phyloP scores from a whole-genome alignment of 2,888 invertebrate genomes.

The Gymnoscelis rufifasciata region DNA sequence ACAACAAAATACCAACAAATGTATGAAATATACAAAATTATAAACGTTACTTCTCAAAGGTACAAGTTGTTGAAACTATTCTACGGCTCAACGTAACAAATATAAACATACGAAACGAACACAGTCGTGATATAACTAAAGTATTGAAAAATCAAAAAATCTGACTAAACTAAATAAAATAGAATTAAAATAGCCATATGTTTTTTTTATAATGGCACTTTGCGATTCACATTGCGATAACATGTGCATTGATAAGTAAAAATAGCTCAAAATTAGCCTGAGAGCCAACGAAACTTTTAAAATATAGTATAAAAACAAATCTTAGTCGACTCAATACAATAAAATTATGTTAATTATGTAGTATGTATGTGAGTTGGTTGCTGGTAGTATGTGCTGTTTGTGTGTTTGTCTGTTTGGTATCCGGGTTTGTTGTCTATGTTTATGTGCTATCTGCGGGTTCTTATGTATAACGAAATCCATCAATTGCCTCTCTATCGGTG shows the following conservation, averaged over 20 bases:
- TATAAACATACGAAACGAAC: conserved; percentile 52
- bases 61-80: conserved; percentile 31
- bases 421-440: conserved; percentile 26
- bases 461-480: conserved; percentile 38
- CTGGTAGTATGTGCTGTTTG: conserved; percentile 10
- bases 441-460: conserved; percentile 62
- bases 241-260: conserved; percentile 33
- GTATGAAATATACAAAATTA: conserved; percentile 41
- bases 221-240: conserved; percentile 62
- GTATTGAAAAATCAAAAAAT: conserved; percentile 51
- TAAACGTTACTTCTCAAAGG: conserved; percentile 25
- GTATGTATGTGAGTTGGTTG: conserved; percentile 1
- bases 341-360: conserved; percentile 7
- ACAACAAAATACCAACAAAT: conserved; percentile 55
- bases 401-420: conserved; percentile 23
- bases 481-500: conserved; percentile 58
- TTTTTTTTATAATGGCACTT: conserved; percentile 68
- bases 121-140: conserved; percentile 60
- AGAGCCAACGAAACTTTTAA: conserved; percentile 12
- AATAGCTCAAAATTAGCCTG: conserved; percentile 17
- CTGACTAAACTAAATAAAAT: conserved; percentile 54
- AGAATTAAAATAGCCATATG: conserved; percentile 68
- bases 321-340: conserved; percentile 12
- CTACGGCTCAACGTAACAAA: conserved; percentile 53
- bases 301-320: conserved; percentile 14